Evolutionary conservation across 2,113 vertebrate species (phyloP).

Genomic region (Okapia johnstoni): DNA sequence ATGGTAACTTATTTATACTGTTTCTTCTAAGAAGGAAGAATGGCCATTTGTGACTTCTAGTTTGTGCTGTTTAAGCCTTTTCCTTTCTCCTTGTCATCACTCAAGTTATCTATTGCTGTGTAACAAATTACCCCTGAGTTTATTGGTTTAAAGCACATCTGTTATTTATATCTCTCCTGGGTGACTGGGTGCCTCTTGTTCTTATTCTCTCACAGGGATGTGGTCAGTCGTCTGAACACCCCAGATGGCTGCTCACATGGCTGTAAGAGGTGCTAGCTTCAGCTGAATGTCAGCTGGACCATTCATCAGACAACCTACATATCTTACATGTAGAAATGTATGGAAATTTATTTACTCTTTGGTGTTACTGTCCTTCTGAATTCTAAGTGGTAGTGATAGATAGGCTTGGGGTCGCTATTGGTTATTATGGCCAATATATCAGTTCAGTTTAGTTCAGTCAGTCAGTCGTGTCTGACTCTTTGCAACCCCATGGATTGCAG

Average conservation of each 20-base stretch:
- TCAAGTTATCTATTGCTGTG: neutral
- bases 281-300: neutral
- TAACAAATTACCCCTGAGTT: neutral
- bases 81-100: neutral
- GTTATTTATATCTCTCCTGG: neutral
- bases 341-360: neutral
- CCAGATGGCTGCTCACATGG: neutral
- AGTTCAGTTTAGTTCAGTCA: neutral
- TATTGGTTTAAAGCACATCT: neutral
- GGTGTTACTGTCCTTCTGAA: neutral
- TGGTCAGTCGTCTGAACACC: neutral
- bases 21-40: neutral
- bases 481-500: neutral
- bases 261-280: neutral
- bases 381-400: neutral
- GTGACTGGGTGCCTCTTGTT: neutral
- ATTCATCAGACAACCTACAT: neutral
- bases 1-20: neutral
- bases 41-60: neutral
- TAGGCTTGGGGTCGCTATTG: neutral
- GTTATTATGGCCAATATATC: neutral
- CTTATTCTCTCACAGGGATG: fast-evolving
- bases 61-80: neutral
- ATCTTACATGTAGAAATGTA: neutral
- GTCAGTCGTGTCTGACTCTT: neutral